Evolutionary conservation across 2,888 invertebrate species (phyloP).

Genomic region (Acheta domesticus): DNA sequence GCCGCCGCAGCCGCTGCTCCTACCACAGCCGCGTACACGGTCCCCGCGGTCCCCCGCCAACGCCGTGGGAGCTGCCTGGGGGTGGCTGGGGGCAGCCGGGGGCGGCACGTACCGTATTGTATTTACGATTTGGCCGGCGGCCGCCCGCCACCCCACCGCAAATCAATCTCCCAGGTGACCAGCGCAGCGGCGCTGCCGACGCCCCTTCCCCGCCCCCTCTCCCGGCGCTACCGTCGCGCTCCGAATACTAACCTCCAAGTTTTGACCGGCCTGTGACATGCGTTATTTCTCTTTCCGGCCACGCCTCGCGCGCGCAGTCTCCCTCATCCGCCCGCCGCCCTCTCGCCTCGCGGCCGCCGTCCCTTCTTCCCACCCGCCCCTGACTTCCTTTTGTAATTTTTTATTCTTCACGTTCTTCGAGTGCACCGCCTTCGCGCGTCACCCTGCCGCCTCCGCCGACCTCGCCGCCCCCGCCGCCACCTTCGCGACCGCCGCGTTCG

Average conservation of each 20-base stretch:
- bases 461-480: constrained; percentile 19
- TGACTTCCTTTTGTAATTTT: constrained; percentile 45
- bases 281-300: constrained; percentile 31
- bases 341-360: not conserved
- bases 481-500: constrained; percentile 21
- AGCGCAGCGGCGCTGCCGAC: constrained; percentile 24
- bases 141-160: constrained; percentile 29
- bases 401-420: constrained; percentile 40
- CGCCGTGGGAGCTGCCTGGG: not conserved
- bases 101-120: constrained; percentile 18
- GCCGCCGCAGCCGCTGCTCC: too few species aligned
- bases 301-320: constrained; percentile 18
- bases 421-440: not conserved
- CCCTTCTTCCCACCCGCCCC: constrained; percentile 33
- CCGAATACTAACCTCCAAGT: constrained; percentile 26
- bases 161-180: constrained; percentile 35
- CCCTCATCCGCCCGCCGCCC: constrained; percentile 34
- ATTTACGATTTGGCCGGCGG: constrained; percentile 24
- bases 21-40: too few species aligned
- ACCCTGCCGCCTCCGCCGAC: not conserved
- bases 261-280: constrained; percentile 33
- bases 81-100: not conserved
- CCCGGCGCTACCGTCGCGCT: constrained; percentile 12
- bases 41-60: too few species aligned
- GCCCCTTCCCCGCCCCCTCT: not conserved